phyloP scores from a whole-genome alignment of 2,888 invertebrate genomes.

The Caenorhabditis parvicauda region DNA sequence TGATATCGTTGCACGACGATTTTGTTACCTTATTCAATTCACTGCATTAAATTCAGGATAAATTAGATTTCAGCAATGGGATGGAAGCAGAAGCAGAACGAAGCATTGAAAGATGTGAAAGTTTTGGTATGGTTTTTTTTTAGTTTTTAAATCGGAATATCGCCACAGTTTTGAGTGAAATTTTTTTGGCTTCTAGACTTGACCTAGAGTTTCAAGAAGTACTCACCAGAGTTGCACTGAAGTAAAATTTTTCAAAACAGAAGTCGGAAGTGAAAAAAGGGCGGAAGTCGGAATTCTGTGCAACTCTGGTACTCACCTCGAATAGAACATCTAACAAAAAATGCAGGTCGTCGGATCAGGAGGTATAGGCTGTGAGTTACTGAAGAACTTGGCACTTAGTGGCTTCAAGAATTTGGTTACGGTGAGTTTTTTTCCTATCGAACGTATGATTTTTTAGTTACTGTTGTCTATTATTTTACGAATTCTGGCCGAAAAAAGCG shows the following conservation, averaged over 20 bases:
- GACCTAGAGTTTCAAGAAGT: neutral
- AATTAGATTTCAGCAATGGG: constrained; percentile 1
- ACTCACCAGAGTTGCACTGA: neutral
- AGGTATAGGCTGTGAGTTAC: constrained; percentile 96
- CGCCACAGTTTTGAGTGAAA: constrained; percentile 6
- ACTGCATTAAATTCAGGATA: too few relatives aligned
- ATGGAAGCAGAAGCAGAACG: neutral
- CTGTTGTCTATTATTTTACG: neutral
- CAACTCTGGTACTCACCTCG: neutral
- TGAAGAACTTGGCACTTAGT: constrained; percentile 91
- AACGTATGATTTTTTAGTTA: too few relatives aligned
- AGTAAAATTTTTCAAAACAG: constrained; percentile 1
- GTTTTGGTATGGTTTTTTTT: too few relatives aligned
- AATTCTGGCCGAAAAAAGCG: neutral
- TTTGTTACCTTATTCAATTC: too few relatives aligned
- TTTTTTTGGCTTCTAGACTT: neutral
- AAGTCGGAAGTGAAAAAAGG: constrained; percentile 10
- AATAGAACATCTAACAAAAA: neutral
- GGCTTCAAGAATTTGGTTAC: constrained; percentile 91
- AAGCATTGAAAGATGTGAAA: too few relatives aligned
- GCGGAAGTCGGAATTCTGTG: constrained; percentile 3
- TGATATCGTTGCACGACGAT: too few relatives aligned
- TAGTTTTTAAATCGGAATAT: constrained; percentile 6
- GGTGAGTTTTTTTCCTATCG: constrained; percentile 73
- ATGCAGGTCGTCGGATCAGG: constrained; percentile 79